These are phyloP conservation scores for Capitulum mitella DNA, from an alignment of 2,888 invertebrate genomes.

Conservation along the genomic window DNA sequence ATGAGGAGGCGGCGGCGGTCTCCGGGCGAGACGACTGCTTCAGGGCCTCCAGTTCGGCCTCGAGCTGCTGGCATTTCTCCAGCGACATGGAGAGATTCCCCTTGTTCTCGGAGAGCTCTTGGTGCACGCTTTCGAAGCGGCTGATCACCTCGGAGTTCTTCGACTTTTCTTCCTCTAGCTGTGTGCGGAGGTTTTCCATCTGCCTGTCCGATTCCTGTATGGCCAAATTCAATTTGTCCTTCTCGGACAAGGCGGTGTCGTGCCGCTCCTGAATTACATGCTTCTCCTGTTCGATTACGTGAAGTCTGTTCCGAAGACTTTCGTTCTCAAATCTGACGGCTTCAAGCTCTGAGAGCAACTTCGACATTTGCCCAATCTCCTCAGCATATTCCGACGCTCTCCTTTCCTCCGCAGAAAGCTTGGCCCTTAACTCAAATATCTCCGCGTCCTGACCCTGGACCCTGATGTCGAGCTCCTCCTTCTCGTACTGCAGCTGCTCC, in stretches of 20 bases:
- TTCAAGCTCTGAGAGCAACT: neutral
- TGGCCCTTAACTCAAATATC: neutral
- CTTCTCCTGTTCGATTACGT: neutral
- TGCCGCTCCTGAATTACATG: neutral
- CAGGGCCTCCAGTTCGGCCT: neutral
- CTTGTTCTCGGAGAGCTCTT: neutral
- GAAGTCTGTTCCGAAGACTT: neutral
- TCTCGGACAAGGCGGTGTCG: neutral
- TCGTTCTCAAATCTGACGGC: neutral
- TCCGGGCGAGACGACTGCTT: neutral
- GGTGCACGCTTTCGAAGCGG: neutral
- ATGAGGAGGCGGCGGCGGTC: neutral
- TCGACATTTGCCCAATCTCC: neutral
- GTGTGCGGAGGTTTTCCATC: neutral
- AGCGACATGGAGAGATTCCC: neutral
- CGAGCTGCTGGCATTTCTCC: neutral
- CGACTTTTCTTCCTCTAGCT: neutral
- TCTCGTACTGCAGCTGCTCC: slow-evolving; percentile 5
- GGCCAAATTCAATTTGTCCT: neutral
- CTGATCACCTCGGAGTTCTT: no score
- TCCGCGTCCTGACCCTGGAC: neutral
- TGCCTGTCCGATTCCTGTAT: neutral
- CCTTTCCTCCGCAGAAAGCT: neutral
- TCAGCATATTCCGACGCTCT: neutral
- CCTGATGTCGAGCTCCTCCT: neutral